Evolutionary conservation across 2,113 vertebrate genomes (phyloP).

Genomic region (Lathamus discolor): DNA sequence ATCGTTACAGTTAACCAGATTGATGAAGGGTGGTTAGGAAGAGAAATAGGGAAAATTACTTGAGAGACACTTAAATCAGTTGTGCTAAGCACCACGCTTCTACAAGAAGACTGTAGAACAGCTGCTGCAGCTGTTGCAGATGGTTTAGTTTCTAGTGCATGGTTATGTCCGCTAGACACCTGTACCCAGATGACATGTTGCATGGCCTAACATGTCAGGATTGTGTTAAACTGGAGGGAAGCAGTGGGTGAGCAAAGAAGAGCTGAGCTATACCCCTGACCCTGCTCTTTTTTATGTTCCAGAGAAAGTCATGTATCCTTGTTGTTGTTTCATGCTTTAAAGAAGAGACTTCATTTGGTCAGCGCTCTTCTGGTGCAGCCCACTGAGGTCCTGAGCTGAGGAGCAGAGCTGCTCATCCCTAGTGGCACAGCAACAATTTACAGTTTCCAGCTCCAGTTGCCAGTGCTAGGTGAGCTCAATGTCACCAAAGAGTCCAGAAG

Average conservation of each 20-base stretch:
- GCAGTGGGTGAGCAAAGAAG: neutral
- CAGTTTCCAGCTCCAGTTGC: neutral
- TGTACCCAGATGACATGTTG: neutral
- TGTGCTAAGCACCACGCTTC: neutral
- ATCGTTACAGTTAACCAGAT: rapidly evolving
- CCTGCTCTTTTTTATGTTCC: neutral
- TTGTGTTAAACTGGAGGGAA: neutral
- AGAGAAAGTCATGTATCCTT: too few relatives aligned
- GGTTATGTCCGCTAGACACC: neutral
- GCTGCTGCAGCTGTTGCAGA: neutral
- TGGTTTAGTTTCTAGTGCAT: neutral
- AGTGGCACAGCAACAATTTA: neutral
- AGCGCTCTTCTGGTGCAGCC: neutral
- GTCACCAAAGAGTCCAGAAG: neutral
- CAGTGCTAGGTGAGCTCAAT: neutral
- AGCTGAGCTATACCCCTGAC: neutral
- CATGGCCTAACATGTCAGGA: neutral
- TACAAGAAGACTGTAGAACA: neutral
- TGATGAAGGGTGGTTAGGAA: neutral
- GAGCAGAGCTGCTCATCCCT: neutral
- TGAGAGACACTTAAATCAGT: neutral
- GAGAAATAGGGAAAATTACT: neutral
- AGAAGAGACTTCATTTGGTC: neutral
- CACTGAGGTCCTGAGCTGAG: neutral
- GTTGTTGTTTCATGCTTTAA: rapidly evolving